Conservation (phyloP, 2,113 vertebrate genomes). For the Xiphias gladius region DNA sequence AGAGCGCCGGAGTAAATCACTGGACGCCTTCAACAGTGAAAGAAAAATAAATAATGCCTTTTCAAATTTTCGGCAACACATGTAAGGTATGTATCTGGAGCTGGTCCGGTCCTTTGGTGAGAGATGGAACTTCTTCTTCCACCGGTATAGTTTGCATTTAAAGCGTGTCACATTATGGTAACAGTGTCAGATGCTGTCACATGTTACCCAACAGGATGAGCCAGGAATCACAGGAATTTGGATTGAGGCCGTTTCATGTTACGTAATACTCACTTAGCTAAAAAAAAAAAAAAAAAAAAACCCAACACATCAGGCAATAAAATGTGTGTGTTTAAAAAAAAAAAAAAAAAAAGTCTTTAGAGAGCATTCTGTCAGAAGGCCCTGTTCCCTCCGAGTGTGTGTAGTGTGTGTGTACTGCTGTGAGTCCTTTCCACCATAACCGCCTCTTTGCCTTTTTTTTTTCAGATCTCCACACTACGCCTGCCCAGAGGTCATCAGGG, state of each 20-base stretch:
- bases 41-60: too few species aligned
- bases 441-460: slow-evolving; percentile 46
- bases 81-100: too few species aligned
- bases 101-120: too few species aligned
- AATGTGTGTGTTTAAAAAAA: not conserved
- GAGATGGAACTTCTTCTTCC: too few species aligned
- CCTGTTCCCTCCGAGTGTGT: not conserved
- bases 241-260: slow-evolving; percentile 13
- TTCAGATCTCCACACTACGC: slow-evolving; percentile 97
- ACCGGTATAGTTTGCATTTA: too few species aligned
- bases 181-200: not conserved
- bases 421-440: slow-evolving; percentile 25
- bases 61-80: too few species aligned
- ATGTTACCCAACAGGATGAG: slow-evolving; percentile 26
- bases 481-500: slow-evolving; percentile 98
- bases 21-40: too few species aligned
- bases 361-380: not conserved
- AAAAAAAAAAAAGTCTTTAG: too few species aligned
- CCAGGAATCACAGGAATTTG: not conserved
- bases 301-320: not conserved
- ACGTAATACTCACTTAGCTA: not conserved
- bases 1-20: too few species aligned
- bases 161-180: not conserved
- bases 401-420: not conserved
- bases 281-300: not conserved